Base-by-base conservation (phyloP, 2,113 vertebrate species). In the Poecile atricapillus region DNA sequence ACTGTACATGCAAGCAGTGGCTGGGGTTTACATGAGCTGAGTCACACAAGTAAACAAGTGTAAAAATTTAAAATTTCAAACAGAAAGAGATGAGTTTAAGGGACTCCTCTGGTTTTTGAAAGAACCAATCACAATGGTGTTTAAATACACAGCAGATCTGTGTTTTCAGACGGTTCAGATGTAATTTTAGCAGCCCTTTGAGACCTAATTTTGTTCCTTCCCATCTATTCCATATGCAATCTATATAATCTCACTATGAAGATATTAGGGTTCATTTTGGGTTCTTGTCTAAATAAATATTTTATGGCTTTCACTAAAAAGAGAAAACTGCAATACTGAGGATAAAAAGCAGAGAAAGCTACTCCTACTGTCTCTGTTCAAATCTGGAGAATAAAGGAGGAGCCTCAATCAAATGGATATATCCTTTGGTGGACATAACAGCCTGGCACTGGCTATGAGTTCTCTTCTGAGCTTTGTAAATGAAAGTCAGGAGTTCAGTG, bases 381-480 rank as follows among this genome's bases (percentile, higher is more conserved):
- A 47, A 69, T 46, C 7, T 78, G 55, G 44, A 84, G 74, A 84
- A 25, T 68, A 75, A 85, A 95, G 58, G 59, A 62, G 31, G 37
- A 71, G 37, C 52, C 44, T 44, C 52, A 53, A 87, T 93, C 39
- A 90, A 52, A 55, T 31, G 55, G 47, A 16, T 49, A n/a, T 33
- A 15, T 24, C 56, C 67, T 85, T 35, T 89, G 67, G 73, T 7
- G 20, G 73, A 17, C 43, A 19, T 37, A 65, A 55, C 17, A 64
- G 64, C 46, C 37, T 13, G 47, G 83, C 73, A 58, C 25, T 84
- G 69, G 30, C 83, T 65, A 2, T 11, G 33, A 70, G 64, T 43
- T 94, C 50, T 88, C 56, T 87, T 85, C 71, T 75, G 88, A 78
- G 89, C 84, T 60, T 70, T 93, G 73, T 15, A 89, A 83, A 74